Evolutionary conservation across 2,797 vertebrate species (phyloP), one percentile per base, ranked within the genome.

Genomic region (Perodicticus potto): DNA sequence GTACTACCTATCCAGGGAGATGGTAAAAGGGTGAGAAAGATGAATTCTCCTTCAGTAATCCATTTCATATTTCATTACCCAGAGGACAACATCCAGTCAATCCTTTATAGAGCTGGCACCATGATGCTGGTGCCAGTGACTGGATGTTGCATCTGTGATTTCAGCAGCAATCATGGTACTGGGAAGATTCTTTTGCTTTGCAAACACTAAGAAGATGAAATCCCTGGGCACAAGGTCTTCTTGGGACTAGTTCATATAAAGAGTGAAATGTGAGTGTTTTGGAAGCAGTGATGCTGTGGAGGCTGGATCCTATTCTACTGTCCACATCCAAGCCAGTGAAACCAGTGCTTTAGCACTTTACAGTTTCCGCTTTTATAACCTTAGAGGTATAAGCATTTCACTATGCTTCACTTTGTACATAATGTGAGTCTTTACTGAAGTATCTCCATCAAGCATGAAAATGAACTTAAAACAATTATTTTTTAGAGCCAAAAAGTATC

Each of bases 181-280:
- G 0, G 99, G 99, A 95, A 99, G 98, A 92, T 99, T 99, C 98
- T 99, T 99, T 99, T 99, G 99, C 98, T 99, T 99, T 95, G 99
- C 99, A 96, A 99, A 99, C 84, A 99, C 99, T 98, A 99, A 97
- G 95, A 99, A 97, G 89, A 99, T 98, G 3, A 99, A 99, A 40
- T 99, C 98, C 95, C 99, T 98, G 72, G 99, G 98, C 98, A 98
- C 34, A n/a, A 37, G 67, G n/a, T 70, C 17, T 81, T 99, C 99
- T 85, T 99, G 98, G 81, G 99, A 99, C 96, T 99, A 99, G 0
- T 98, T 98, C 93, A 99, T 74, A 99, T 99, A 98, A 99, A 99
- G 98, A 99, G 99, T 96, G 99, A 98, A 99, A 99, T 99, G 97
- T 99, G 99, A 91, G 99, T 99, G 98, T 99, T 99, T 98, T 99